These are phyloP conservation scores for Drosophila asahinai DNA, from an alignment of 1,140 invertebrate species.

Conservation along the genomic window DNA sequence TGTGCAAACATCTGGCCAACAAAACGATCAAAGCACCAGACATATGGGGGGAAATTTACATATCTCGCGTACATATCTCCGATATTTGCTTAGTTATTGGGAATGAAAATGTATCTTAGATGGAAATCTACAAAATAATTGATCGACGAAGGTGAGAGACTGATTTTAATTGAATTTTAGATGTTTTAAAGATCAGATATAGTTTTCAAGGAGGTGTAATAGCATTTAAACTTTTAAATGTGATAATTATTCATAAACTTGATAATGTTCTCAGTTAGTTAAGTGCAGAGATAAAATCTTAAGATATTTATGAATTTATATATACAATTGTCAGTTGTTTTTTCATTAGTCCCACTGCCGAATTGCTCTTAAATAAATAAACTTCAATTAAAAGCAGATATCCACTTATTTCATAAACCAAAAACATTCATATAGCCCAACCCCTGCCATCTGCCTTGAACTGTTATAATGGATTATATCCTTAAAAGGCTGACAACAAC, in stretches of 20 bases:
- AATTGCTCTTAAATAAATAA: background rate
- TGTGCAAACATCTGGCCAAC: slow-evolving; percentile 65
- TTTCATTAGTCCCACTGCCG: background rate
- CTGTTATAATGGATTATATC: slow-evolving; percentile 50
- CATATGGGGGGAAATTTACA: slow-evolving; percentile 24
- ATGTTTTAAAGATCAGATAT: background rate
- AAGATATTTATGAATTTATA: background rate
- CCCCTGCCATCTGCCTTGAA: slow-evolving; percentile 10
- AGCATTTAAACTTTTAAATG: background rate
- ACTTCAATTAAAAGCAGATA: slow-evolving; percentile 12
- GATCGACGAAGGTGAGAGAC: slow-evolving; percentile 5
- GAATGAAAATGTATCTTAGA: slow-evolving; percentile 32
- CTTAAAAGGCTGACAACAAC: slow-evolving; percentile 20
- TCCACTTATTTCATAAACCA: slow-evolving; percentile 18
- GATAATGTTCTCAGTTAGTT: background rate
- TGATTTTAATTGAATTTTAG: background rate
- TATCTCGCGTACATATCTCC: slow-evolving; percentile 27
- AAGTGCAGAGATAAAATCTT: background rate
- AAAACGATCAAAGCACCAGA: slow-evolving; percentile 47
- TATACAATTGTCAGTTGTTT: background rate
- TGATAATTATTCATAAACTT: too few species aligned
- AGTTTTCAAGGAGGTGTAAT: background rate
- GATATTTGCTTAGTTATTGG: slow-evolving; percentile 30
- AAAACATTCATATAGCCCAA: slow-evolving; percentile 7
- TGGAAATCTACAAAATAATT: slow-evolving; percentile 21